Conservation (phyloP, 2,888 invertebrate genomes). For the Trissonchulus sp. region DNA sequence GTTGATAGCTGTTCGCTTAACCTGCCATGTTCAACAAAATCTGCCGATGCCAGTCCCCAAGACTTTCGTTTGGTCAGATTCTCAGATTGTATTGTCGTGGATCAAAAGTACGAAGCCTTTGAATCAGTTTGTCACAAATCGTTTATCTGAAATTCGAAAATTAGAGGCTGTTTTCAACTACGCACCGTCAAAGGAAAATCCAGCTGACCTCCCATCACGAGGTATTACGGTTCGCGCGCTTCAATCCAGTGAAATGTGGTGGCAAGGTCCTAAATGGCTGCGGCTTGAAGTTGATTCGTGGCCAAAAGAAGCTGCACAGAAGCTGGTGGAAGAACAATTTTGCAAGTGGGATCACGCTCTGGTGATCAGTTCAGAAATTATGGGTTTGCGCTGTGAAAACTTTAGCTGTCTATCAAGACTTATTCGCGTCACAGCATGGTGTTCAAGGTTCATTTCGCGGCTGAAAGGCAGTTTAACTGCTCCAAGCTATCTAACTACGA, state of each 20-base stretch:
- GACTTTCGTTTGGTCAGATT: constrained; percentile 11
- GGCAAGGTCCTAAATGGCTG: constrained; percentile 17
- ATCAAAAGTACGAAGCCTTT: not conserved
- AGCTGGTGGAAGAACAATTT: no score
- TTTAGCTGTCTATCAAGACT: no score
- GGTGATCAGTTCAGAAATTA: no score
- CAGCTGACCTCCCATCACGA: constrained; percentile 15
- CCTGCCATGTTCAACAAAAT: not conserved
- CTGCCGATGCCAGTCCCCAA: not conserved
- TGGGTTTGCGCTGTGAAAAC: no score
- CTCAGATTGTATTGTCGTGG: not conserved
- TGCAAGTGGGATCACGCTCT: no score
- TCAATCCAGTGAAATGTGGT: not conserved
- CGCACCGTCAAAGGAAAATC: constrained; percentile 3
- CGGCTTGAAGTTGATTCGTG: not conserved
- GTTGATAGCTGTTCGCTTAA: constrained; percentile 2
- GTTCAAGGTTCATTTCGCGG: no score
- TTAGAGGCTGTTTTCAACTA: not conserved
- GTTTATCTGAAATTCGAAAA: not conserved
- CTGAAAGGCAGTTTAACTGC: no score
- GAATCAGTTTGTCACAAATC: constrained; percentile 11
- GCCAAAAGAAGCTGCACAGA: constrained; percentile 12
- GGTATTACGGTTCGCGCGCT: not conserved
- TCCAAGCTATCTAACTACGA: no score
- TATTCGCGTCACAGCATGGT: constrained; percentile 19